These are phyloP conservation scores for Orchestes rusci DNA, from an alignment of 2,888 invertebrate genomes.

Conservation along the genomic window DNA sequence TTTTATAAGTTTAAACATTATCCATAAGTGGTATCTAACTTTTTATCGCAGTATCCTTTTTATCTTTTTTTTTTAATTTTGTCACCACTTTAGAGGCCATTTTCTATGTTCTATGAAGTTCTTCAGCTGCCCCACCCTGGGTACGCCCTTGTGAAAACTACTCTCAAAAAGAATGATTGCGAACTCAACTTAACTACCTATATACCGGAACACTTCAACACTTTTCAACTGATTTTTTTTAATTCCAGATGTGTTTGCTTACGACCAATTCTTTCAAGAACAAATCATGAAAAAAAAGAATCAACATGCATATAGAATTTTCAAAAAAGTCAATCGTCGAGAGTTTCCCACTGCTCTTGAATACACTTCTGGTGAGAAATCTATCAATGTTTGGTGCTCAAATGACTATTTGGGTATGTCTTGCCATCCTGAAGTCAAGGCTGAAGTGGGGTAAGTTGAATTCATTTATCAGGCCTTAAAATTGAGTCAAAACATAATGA, in stretches of 20 bases:
- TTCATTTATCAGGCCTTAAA: background rate
- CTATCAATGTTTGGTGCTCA: slow-evolving; percentile 97
- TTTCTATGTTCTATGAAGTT: too few species aligned
- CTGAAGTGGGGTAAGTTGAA: slow-evolving; percentile 58
- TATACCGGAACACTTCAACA: too few species aligned
- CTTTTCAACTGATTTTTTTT: too few species aligned
- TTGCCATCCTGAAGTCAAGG: slow-evolving; percentile 79
- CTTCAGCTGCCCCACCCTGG: too few species aligned
- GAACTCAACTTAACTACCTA: too few species aligned
- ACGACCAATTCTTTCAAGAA: slow-evolving; percentile 81
- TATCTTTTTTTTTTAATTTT: too few species aligned
- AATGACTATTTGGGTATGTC: slow-evolving; percentile 97
- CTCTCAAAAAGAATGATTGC: too few species aligned
- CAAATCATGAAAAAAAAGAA: slow-evolving; percentile 89
- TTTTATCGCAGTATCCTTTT: too few species aligned
- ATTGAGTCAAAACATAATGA: background rate
- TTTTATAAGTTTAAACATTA: too few species aligned
- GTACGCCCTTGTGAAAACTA: too few species aligned
- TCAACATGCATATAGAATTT: slow-evolving; percentile 92
- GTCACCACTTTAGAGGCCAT: too few species aligned
- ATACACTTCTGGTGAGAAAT: slow-evolving; percentile 68
- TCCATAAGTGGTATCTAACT: too few species aligned
- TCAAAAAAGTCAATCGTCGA: slow-evolving; percentile 85
- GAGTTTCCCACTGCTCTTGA: slow-evolving; percentile 84
- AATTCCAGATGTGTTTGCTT: slow-evolving; percentile 54